A percentile compares a stretch with the other conserved stretches of the same genome.
Conservation (phyloP, 2,888 invertebrate genomes). For the Leptinotarsa tumamoca region DNA sequence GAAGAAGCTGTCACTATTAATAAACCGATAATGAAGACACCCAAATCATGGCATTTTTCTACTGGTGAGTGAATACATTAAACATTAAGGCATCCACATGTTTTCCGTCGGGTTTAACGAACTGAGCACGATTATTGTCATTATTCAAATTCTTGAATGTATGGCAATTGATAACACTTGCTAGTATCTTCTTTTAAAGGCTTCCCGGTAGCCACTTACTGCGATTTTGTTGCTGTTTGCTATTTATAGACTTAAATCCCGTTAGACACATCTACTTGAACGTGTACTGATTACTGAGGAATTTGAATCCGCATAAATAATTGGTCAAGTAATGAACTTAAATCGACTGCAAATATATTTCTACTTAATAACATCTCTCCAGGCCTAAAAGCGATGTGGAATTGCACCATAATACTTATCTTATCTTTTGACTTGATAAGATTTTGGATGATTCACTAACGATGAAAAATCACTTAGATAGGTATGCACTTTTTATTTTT, state of each 20-base stretch:
- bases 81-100: not conserved
- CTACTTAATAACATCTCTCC: not conserved
- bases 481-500: too few species aligned
- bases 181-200: not conserved
- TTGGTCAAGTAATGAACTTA: not conserved
- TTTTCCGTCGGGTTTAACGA: conserved; percentile 20
- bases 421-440: too few species aligned
- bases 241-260: conserved; percentile 4
- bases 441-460: too few species aligned
- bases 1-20: conserved; percentile 55
- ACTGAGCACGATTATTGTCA: not conserved
- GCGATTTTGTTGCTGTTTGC: not conserved
- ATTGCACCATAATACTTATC: not conserved
- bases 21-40: conserved; percentile 52
- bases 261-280: conserved; percentile 1
- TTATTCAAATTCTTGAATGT: not conserved
- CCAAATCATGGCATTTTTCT: conserved; percentile 56
- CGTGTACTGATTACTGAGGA: conserved; percentile 1
- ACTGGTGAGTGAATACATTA: conserved; percentile 50
- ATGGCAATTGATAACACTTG: conserved; percentile 10
- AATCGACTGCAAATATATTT: not conserved
- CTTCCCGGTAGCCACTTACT: not conserved
- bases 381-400: not conserved
- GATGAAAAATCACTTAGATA: too few species aligned
- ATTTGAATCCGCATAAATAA: not conserved